Conservation (phyloP, 2,797 vertebrate genomes). For the Muscicapa comitata region DNA sequence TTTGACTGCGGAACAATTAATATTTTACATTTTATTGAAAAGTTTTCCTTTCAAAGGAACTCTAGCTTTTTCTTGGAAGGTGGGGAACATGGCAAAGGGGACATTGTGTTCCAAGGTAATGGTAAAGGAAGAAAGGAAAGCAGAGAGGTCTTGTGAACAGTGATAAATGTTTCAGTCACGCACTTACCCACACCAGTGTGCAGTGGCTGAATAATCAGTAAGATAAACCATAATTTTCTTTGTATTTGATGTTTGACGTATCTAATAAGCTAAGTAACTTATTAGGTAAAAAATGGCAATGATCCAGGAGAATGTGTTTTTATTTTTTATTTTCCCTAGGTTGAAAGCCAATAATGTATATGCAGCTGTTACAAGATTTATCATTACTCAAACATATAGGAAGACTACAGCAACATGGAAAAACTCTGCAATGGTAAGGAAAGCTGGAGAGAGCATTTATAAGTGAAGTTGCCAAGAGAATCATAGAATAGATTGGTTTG, state of each 20-base stretch:
- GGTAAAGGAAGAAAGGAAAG: background rate
- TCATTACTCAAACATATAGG: background rate
- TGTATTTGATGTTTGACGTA: slow-evolving; percentile 57
- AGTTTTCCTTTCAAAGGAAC: background rate
- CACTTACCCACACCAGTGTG: background rate
- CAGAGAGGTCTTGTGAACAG: background rate
- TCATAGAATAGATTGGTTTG: background rate
- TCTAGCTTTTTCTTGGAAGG: background rate
- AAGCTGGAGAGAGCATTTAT: background rate
- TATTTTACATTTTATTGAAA: slow-evolving; percentile 11
- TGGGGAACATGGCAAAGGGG: rapidly evolving
- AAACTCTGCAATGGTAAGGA: background rate
- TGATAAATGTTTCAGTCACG: background rate
- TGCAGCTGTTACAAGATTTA: background rate
- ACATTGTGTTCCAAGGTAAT: background rate
- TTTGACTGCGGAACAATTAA: background rate
- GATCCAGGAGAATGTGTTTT: background rate
- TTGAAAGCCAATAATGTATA: background rate
- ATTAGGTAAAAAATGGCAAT: background rate
- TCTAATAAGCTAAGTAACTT: slow-evolving; percentile 60
- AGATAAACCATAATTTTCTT: slow-evolving; percentile 28
- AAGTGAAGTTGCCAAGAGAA: background rate
- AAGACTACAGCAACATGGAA: background rate
- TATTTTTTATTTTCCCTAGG: background rate
- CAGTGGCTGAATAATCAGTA: background rate